Percentiles rank a stretch among this genome's conserved stretches.
Conservation (phyloP, 2,797 vertebrate genomes). For the Melanotaenia boesemani region DNA sequence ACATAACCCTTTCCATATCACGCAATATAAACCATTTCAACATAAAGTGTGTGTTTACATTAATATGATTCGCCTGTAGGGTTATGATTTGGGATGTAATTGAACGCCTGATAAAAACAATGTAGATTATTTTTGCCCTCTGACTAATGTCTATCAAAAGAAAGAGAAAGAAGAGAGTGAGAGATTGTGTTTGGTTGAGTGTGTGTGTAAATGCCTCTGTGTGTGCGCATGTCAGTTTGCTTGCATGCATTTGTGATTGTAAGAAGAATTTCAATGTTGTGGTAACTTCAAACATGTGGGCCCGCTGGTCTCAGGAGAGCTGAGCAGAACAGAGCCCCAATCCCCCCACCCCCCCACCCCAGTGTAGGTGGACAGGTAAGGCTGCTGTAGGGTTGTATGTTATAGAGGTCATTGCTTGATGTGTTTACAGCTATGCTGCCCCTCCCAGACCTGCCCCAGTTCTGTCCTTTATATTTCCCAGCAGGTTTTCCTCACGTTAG, state of each 20-base stretch:
- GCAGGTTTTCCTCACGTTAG: conserved; percentile 60
- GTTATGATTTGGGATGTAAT: conserved; percentile 76
- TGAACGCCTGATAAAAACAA: conserved; percentile 66
- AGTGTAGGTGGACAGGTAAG: conserved; percentile 61
- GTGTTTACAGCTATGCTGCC: conserved; percentile 71
- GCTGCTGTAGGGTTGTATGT: conserved; percentile 72
- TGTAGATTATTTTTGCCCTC: conserved; percentile 69
- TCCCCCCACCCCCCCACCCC: not conserved
- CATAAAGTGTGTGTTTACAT: conserved; percentile 89
- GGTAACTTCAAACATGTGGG: conserved; percentile 59
- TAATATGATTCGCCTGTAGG: conserved; percentile 80
- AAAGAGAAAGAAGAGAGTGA: conserved; percentile 19
- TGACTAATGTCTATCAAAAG: conserved; percentile 61
- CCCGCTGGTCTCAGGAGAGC: conserved; percentile 59
- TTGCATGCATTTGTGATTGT: conserved; percentile 69
- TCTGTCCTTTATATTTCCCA: conserved; percentile 45
- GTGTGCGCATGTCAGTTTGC: conserved; percentile 41
- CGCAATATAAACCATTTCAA: conserved; percentile 87
- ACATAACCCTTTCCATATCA: conserved; percentile 82
- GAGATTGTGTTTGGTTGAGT: conserved; percentile 25
- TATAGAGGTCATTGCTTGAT: conserved; percentile 74
- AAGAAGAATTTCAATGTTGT: conserved; percentile 60
- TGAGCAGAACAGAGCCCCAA: not conserved
- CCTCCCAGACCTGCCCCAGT: conserved; percentile 40
- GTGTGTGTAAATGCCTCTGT: conserved; percentile 15